Conservation (phyloP, 1,140 invertebrate genomes). For the Ooceraea biroi region DNA sequence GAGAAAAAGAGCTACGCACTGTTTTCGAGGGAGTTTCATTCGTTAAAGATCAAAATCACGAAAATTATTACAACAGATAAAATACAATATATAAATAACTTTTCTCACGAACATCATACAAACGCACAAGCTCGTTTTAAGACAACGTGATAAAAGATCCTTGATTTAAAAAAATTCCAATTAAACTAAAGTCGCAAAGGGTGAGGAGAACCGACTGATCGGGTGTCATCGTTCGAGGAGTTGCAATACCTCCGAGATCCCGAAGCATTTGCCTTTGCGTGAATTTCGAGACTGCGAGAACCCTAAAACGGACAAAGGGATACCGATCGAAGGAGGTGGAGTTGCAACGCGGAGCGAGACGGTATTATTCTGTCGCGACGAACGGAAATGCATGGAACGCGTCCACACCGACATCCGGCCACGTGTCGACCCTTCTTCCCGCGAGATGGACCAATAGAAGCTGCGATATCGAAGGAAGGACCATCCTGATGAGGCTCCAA, state of each 20-base stretch:
- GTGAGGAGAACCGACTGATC: constrained; percentile 3
- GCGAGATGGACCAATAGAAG: constrained; percentile 67
- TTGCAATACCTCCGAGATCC: constrained; percentile 45
- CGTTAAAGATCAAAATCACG: neutral
- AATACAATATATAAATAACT: neutral
- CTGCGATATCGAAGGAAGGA: constrained; percentile 32
- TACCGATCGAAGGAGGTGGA: constrained; percentile 69
- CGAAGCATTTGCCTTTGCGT: constrained; percentile 40
- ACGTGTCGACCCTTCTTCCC: constrained; percentile 67
- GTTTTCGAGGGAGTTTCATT: neutral
- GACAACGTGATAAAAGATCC: neutral
- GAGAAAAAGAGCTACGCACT: neutral
- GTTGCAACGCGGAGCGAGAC: constrained; percentile 67
- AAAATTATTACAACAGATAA: neutral
- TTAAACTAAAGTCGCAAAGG: constrained; percentile 30
- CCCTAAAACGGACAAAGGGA: constrained; percentile 46
- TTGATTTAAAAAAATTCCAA: neutral
- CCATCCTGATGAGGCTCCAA: constrained; percentile 59
- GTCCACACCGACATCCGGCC: constrained; percentile 72
- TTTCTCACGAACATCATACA: neutral
- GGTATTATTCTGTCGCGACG: constrained; percentile 72
- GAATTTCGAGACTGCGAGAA: constrained; percentile 20
- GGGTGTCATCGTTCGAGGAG: constrained; percentile 4
- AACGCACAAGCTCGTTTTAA: neutral
- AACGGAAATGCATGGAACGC: constrained; percentile 71